Evolutionary conservation across 2,888 invertebrate genomes (phyloP), one percentile per base, ranked within the genome.

Genomic region (Nineta flava): DNA sequence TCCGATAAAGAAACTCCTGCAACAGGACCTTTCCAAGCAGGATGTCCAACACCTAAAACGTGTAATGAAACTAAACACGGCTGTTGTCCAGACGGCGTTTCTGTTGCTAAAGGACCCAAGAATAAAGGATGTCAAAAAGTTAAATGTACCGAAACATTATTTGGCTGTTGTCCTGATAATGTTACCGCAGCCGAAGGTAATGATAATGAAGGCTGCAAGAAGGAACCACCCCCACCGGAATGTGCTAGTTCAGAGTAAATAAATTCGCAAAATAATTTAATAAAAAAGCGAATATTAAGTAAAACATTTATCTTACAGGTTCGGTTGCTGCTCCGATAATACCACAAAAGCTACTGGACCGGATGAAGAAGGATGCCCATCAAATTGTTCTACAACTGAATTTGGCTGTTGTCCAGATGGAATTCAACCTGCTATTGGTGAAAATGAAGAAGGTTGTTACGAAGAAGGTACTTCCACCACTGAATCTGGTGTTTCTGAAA

Each of bases 131-230:
- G 95, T 61, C 87, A 88, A 0, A 65, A 73, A 38, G 70, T 77
- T 1, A 73, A 76, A 9, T 92, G 92, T 61, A 74, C 74, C 0
- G 82, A 83, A 59, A 83, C 86, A 0, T 69, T 92, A 7, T 93
- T 83, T 60, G 93, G 93, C 2, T 94, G 93, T 62, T 94, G 93
- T 60, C 76, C 78, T 9, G 90, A 92, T 64, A 81, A 81, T 44
- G 73, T 74, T 55, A 85, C 83, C 0, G 69, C 79, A 9, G 83
- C 93, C 1, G 75, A 81, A 61, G 92, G 93, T 46, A 86, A 87
- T 57, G 78, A 87, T 55, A 74, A 78, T 55, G 85, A 88, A 62
- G 94, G 90, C 12, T 97, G 96, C 62, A 83, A 83, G 49, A 69
- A 69, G 55, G 70, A 62, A 12, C 76, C 77, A 9, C 77, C 79